phyloP scores from a whole-genome alignment of 1,140 invertebrate species.

The Sminthurides bifidus region DNA sequence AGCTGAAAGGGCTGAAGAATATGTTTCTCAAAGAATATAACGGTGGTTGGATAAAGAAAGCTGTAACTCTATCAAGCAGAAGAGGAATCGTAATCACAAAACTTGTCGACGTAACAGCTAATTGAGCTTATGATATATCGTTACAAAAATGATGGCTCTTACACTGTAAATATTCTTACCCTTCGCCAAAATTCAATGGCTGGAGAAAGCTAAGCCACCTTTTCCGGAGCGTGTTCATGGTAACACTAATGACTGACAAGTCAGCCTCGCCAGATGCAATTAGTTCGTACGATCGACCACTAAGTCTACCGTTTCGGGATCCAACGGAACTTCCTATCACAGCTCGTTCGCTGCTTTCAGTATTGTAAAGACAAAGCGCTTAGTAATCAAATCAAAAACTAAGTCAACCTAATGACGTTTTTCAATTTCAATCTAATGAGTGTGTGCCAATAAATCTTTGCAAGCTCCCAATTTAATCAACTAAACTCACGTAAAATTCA shows the following conservation, averaged over 20 bases:
- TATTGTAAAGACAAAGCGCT: neutral
- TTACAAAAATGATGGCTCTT: no score
- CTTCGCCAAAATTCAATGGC: neutral
- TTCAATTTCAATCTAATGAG: neutral
- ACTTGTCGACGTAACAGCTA: neutral
- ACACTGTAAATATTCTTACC: neutral
- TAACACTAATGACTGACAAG: neutral
- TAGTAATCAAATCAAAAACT: neutral
- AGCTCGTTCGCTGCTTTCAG: neutral
- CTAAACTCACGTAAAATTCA: conserved; percentile 19
- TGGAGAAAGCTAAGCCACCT: neutral
- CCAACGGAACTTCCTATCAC: neutral
- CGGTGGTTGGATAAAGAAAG: conserved; percentile 14
- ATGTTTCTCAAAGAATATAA: neutral
- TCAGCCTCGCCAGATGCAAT: neutral
- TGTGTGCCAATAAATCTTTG: neutral
- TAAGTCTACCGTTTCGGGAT: neutral
- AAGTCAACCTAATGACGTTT: neutral
- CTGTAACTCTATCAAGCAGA: conserved; percentile 3
- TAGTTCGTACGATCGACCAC: neutral
- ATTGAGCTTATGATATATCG: no score
- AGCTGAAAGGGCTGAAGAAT: neutral
- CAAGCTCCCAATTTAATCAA: no score
- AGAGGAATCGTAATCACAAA: neutral
- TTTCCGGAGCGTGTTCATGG: neutral